Conservation (phyloP, 23 tunicate species). For the Botrylloides violaceus region DNA sequence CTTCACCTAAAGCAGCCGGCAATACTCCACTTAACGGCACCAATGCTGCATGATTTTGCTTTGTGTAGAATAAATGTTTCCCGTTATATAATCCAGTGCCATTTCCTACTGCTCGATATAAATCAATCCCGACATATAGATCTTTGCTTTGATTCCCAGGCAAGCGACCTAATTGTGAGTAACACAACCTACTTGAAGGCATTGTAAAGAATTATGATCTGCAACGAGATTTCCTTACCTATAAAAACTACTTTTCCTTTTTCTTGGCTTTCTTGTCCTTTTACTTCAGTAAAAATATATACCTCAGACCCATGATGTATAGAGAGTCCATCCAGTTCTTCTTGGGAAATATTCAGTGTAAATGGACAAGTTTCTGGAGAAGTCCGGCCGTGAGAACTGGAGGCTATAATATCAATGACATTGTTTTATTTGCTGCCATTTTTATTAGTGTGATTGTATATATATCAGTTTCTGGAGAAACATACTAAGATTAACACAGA, state of each 20-base stretch:
- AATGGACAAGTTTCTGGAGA: conserved; percentile 7
- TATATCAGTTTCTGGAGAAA: too few relatives aligned
- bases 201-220: neutral
- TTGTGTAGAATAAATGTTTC: conserved; percentile 68
- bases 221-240: too few relatives aligned
- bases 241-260: conserved; percentile 69
- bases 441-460: too few relatives aligned
- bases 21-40: conserved; percentile 54
- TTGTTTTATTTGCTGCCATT: too few relatives aligned
- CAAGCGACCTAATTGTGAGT: conserved; percentile 51
- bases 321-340: conserved; percentile 33
- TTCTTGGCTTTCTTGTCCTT: conserved; percentile 83
- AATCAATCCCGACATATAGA: conserved; percentile 75
- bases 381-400: neutral
- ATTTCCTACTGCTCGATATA: conserved; percentile 56
- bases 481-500: too few relatives aligned
- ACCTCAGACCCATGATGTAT: conserved; percentile 64
- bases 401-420: conserved; percentile 3
- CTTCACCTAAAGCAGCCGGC: neutral
- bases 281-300: conserved; percentile 61
- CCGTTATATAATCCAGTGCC: conserved; percentile 76
- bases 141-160: conserved; percentile 48
- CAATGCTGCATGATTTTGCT: conserved; percentile 79
- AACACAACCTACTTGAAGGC: neutral
- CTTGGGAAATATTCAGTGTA: neutral